These are phyloP conservation scores for Cherax destructor DNA, from an alignment of 1,140 invertebrate genomes.

Conservation along the genomic window DNA sequence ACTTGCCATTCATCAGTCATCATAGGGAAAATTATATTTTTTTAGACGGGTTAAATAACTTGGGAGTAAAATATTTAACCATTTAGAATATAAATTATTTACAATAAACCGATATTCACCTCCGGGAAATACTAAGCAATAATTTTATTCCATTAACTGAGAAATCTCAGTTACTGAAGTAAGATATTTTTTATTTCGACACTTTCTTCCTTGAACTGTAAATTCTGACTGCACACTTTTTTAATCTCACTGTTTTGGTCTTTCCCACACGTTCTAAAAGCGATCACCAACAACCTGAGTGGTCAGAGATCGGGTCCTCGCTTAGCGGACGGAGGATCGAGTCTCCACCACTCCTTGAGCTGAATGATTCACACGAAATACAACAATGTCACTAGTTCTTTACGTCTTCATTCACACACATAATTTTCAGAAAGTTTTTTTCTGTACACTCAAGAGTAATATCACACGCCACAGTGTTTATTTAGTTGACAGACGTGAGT, in stretches of 20 bases:
- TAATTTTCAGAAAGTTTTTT: no score
- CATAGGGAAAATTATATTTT: neutral
- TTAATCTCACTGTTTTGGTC: neutral
- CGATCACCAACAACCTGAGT: no score
- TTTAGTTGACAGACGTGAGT: no score
- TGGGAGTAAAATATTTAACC: constrained; percentile 13
- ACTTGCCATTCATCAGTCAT: neutral
- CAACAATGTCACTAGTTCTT: no score
- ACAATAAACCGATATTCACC: constrained; percentile 21
- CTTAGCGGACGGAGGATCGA: no score
- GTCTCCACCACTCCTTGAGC: no score
- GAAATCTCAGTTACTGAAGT: neutral
- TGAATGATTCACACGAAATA: no score
- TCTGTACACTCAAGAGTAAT: no score
- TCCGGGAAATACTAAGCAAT: constrained; percentile 13
- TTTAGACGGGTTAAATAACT: constrained; percentile 2
- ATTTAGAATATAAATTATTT: constrained; percentile 15
- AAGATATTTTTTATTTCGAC: neutral
- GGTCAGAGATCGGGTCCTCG: no score
- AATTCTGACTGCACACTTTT: neutral
- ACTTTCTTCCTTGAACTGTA: neutral
- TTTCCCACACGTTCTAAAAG: no score
- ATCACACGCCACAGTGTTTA: no score
- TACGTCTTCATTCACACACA: no score
- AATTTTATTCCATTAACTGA: neutral